A percentile compares a stretch with the other conserved stretches of the same genome.
These are phyloP conservation scores for Tinea semifulvella DNA, from an alignment of 2,888 invertebrate genomes.

Conservation along the genomic window DNA sequence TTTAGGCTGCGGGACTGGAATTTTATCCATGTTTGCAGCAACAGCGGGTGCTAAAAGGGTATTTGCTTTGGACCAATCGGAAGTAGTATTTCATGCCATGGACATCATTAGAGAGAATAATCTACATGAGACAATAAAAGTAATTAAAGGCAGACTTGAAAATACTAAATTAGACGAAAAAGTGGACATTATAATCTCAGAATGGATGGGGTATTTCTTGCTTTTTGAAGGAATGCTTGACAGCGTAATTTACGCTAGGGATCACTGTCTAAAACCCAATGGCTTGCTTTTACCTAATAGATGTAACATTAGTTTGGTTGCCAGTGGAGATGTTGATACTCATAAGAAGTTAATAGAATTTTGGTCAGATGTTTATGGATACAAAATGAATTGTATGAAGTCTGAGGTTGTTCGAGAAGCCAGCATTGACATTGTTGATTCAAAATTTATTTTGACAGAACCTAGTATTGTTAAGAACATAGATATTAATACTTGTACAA, in stretches of 20 bases:
- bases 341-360: slow-evolving; percentile 80
- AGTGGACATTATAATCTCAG: slow-evolving; percentile 93
- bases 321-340: slow-evolving; percentile 78
- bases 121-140: slow-evolving; percentile 74
- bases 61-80: slow-evolving; percentile 94
- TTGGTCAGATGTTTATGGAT: slow-evolving; percentile 95
- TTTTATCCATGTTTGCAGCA: slow-evolving; percentile 97
- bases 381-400: slow-evolving; percentile 92
- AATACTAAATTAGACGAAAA: slow-evolving; percentile 80
- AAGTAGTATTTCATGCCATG: slow-evolving; percentile 94
- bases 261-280: slow-evolving; percentile 78
- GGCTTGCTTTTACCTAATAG: slow-evolving; percentile 86
- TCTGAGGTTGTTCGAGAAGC: slow-evolving; percentile 82
- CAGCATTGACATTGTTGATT: slow-evolving; percentile 56
- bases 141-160: slow-evolving; percentile 88
- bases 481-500: slow-evolving; percentile 78
- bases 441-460: slow-evolving; percentile 72
- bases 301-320: slow-evolving; percentile 84
- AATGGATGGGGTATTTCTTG: slow-evolving; percentile 99
- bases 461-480: slow-evolving; percentile 73
- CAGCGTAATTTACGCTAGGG: slow-evolving; percentile 88
- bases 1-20: slow-evolving; percentile 97
- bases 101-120: slow-evolving; percentile 91
- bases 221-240: slow-evolving; percentile 97
- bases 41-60: slow-evolving; percentile 92